Base-by-base conservation (phyloP, 1,140 invertebrate genomes). In the Prorops nasuta region DNA sequence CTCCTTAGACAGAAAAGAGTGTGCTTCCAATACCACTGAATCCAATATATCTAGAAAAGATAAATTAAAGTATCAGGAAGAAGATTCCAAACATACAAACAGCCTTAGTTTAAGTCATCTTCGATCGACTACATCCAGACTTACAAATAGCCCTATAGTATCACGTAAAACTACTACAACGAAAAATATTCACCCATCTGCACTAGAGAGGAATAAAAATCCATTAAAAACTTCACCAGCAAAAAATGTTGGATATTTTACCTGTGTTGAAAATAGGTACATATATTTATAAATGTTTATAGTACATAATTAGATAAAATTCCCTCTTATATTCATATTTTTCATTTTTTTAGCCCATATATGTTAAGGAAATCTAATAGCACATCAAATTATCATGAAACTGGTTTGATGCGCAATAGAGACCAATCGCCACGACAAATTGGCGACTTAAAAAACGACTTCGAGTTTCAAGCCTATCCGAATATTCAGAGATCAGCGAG, bases 341-440 rank as follows among this genome's bases (percentile, higher is more conserved):
- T 24, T 50, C 16, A 16, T 16, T 38, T 36, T 51, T 51, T 22
- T 18, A 64, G 66, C 51, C 64, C 67, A 7, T 69, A 69, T 15
- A 70, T 70, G 66, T 49, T 70, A 44, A 60, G 67, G 36, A 70
- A 70, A 44, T 70, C 67, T 2, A 58, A 56, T 35, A 70, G 67
- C 19, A 66, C 67, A 19, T 62, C 66, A 16, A 69, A 60, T 47
- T 70, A 70, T 49, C 60, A 60, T 1, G 66, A 70, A 44, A 55
- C 49, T 2, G 57, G 32, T 3, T 43, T 44, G 22, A 9, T 40
- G 3, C 22, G 20, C 14, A 40, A 31, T 28, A 6, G 24, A 28
- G 24, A 28, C 4, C 24, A 10, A 28, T n/a, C n/a, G n/a, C n/a
- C n/a, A 28, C 10, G 10, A 28, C 4, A 28, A 28, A 28, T 6